A percentile compares a stretch with the other conserved stretches of the same genome.
phyloP scores from a whole-genome alignment of 2,888 invertebrate genomes.

The Chloroclystis v-ata region DNA sequence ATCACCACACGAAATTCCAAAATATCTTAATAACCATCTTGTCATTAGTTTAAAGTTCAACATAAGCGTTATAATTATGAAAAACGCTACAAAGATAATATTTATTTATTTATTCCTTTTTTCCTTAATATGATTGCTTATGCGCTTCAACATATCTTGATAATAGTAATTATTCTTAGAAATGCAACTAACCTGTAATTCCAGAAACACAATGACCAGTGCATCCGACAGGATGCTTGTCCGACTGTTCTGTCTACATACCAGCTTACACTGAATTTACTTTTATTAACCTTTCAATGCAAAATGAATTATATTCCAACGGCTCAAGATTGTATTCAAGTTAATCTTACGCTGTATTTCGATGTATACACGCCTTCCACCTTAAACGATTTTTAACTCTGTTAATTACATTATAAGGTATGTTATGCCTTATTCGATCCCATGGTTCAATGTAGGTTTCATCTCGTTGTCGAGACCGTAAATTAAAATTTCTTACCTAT shows the following conservation, averaged over 20 bases:
- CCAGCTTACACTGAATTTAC: constrained; percentile 23
- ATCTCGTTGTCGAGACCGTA: neutral
- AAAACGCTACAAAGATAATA: neutral
- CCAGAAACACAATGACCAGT: constrained; percentile 16
- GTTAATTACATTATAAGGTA: neutral
- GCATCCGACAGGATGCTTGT: constrained; percentile 39
- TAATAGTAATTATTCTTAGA: constrained; percentile 1
- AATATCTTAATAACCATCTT: neutral
- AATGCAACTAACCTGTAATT: constrained; percentile 8
- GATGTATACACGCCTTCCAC: neutral
- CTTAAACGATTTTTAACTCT: neutral
- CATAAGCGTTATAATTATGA: neutral
- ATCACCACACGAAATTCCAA: neutral
- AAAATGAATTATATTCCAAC: neutral
- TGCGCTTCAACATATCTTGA: too few species aligned
- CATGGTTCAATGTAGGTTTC: too few species aligned
- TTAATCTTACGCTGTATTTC: neutral
- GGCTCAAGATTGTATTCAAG: neutral
- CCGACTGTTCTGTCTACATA: constrained; percentile 36
- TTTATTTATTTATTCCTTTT: too few species aligned
- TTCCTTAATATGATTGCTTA: too few species aligned
- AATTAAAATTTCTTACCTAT: neutral
- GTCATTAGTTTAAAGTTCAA: neutral
- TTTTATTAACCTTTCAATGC: neutral
- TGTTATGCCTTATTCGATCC: neutral